These are phyloP conservation scores for Zoanthus gigantus DNA, from an alignment of 92 coral and sea anemone genomes.

Conservation along the genomic window DNA sequence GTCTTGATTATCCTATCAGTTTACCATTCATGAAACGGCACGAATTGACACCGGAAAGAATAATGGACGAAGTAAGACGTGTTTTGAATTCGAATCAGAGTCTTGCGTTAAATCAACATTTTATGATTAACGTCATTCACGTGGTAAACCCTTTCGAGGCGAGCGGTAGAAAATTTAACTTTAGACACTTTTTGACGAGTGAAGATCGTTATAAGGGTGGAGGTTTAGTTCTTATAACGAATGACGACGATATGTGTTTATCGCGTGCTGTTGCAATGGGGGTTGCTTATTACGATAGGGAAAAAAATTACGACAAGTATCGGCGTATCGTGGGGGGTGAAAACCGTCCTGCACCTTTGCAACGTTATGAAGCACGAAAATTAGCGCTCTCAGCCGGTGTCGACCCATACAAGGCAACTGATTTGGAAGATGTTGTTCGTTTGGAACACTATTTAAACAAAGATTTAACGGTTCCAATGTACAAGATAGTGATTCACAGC, in stretches of 20 bases:
- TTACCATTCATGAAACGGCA: too few relatives aligned
- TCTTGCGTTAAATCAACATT: neutral
- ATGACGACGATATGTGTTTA: too few relatives aligned
- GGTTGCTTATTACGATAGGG: neutral
- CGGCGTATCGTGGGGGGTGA: neutral
- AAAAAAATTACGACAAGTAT: neutral
- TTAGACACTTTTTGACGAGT: neutral
- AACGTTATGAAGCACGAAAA: neutral
- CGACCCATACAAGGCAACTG: conserved; percentile 10
- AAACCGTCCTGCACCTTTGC: neutral
- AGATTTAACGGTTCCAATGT: too few relatives aligned
- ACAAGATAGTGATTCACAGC: neutral
- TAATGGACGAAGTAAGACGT: neutral
- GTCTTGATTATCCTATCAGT: too few relatives aligned
- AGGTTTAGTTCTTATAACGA: neutral
- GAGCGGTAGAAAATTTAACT: neutral
- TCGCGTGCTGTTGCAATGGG: neutral
- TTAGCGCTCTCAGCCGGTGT: neutral
- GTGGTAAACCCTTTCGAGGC: neutral
- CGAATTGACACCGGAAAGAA: too few relatives aligned
- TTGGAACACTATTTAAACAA: conserved; percentile 1
- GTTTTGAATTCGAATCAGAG: neutral
- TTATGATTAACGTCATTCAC: neutral
- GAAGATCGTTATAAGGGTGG: neutral
- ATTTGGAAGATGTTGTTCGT: conserved; percentile 25